Conservation (phyloP, 2,797 vertebrate species). For the Lepilemur ruficaudatus region DNA sequence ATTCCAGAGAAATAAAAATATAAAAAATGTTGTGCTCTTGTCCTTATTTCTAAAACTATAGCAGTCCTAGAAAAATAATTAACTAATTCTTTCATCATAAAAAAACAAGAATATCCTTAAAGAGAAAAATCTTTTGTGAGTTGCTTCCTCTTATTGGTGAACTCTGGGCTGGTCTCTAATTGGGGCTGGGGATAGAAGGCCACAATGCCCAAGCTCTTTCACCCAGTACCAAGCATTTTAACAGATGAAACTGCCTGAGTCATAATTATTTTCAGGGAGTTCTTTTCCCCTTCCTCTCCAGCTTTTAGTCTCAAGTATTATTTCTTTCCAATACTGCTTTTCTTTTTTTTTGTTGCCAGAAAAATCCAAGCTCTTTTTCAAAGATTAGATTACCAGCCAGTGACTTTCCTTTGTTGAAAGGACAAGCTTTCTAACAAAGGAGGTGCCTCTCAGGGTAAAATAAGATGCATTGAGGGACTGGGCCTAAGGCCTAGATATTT, state of each 20-base stretch:
- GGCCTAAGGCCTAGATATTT: background rate
- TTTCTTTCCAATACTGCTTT: conserved; percentile 6
- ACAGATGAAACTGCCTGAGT: background rate
- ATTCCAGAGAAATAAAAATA: conserved; percentile 30
- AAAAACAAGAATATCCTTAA: conserved; percentile 40
- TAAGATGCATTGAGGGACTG: background rate
- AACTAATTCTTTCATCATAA: conserved; percentile 1
- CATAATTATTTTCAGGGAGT: conserved; percentile 34
- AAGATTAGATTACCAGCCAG: conserved; percentile 79
- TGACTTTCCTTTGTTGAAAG: conserved; percentile 76
- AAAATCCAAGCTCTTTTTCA: conserved; percentile 72
- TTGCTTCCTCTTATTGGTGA: background rate
- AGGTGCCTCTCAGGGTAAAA: conserved; percentile 46
- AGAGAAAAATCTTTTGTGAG: conserved; percentile 25
- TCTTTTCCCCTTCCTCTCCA: conserved; percentile 30
- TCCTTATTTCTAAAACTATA: conserved; percentile 65
- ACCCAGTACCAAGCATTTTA: conserved; percentile 3
- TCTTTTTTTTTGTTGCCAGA: conserved; percentile 71
- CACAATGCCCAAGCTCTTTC: background rate
- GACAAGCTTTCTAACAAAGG: conserved; percentile 75
- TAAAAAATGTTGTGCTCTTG: background rate
- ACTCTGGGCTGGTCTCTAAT: background rate
- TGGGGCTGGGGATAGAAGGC: background rate
- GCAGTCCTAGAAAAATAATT: background rate
- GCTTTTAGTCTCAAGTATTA: conserved; percentile 31